Conservation (phyloP, 2,113 vertebrate species). For the Burhinus bistriatus region DNA sequence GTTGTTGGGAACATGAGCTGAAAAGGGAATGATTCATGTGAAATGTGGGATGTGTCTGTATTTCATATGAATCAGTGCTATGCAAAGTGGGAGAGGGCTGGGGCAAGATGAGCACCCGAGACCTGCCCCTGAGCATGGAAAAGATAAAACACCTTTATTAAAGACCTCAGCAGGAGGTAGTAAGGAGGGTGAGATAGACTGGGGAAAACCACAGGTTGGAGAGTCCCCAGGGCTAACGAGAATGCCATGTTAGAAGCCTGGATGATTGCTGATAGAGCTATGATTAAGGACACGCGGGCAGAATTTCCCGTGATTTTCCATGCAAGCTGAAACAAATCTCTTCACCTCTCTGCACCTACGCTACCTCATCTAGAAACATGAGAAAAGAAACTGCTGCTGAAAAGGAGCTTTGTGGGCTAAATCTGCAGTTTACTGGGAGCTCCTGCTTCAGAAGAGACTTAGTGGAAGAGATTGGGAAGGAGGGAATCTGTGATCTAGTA, state of each 20-base stretch:
- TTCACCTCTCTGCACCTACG: not conserved
- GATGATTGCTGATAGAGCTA: not conserved
- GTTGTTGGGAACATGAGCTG: constrained; percentile 21
- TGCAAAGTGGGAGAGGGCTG: constrained; percentile 5
- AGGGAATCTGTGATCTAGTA: not conserved
- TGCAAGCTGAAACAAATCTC: constrained; percentile 22
- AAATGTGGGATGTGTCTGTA: constrained; percentile 19
- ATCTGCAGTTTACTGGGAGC: not conserved
- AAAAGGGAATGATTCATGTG: constrained; percentile 61
- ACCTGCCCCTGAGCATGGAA: constrained; percentile 49
- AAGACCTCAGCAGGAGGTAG: not conserved
- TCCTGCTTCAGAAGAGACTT: not conserved
- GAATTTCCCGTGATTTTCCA: not conserved
- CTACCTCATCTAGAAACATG: not conserved
- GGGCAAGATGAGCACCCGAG: not conserved
- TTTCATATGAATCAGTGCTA: constrained; percentile 33
- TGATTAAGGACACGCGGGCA: constrained; percentile 16
- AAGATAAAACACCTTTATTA: constrained; percentile 41
- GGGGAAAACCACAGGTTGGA: constrained; percentile 15
- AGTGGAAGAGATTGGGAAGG: not conserved
- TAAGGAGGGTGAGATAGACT: not conserved
- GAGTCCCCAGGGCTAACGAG: constrained; percentile 11
- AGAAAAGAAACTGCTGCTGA: not conserved
- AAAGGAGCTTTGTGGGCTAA: not conserved
- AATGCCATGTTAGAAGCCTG: not conserved